Evolutionary conservation across 2,888 invertebrate species (phyloP), one percentile per base, ranked within the genome.

Genomic region (Notocelia uddmanniana): DNA sequence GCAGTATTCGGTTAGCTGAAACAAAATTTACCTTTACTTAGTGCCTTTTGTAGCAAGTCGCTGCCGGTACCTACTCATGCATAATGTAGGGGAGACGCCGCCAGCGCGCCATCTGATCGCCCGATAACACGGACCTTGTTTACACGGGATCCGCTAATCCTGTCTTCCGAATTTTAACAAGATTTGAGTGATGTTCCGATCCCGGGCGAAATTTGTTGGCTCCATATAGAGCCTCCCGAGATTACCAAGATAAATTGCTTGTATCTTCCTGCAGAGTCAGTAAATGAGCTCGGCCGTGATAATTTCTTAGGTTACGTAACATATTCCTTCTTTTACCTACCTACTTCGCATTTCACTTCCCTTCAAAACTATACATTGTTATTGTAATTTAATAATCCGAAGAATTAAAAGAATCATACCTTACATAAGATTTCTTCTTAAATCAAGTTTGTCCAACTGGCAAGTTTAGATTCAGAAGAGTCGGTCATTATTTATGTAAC

Each of bases 121-220:
- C 84, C 85, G 89, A 90, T 89, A 88, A 85, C 85, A 81, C 81
- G 80, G 85, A 79, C 83, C 85, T 88, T 92, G 90, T 92, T 91
- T 92, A 89, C 89, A 86, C 79, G 84, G 83, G 81, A 81, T 84
- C 80, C 77, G 81, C 85, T 92, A 90, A 91, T 90, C 88, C 84
- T 84, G 86, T 87, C 88, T 85, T 78, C 81, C 77, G 85, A 87
- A 89, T 88, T 88, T 89, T 85, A 90, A 90, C 89, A 88, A 87
- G 88, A 88, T 89, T 89, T 88, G 87, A 88, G 83, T 84, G 83
- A 87, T 88, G 85, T 84, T 81, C 79, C 78, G 78, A 78, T 79
- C 79, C 78, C 75, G 74, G 69, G 66, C 76, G 74, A 78, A 81
- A 80, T 81, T 85, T 66, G 73, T 68, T 68, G 48, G 66, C 60